Base-by-base conservation (phyloP, 2,113 vertebrate species). In the Tamias sibiricus region DNA sequence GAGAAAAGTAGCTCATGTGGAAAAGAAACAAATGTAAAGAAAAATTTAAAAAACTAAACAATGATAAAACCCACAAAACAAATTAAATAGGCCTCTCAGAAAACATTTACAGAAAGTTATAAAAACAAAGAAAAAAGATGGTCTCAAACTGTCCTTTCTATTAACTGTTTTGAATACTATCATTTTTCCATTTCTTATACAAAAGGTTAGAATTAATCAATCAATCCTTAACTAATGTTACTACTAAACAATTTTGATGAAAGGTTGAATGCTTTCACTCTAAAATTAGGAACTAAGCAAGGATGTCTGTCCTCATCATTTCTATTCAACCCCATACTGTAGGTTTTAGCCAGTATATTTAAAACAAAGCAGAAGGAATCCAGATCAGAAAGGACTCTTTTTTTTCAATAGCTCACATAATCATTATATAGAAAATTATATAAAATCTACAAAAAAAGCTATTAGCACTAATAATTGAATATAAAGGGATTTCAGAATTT, bases 31-130 rank as follows among this genome's bases (percentile, higher is more conserved):
- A 95, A 91, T 19, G 22, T 77, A n/a, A 96, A 82, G 26, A 91
- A 66, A 35, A 94, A 59, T 68, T 76, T 17, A 69, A 13, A 88
- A 95, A 85, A 82, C 7, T 59, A 88, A 97, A 85, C 32, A 42
- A 79, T 11, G 26, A 30, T 11, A 77, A 75, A 57, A 72, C 11
- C 24, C 37, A 59, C 32, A 75, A 91, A 74, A 85, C 16, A 80
- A 93, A 47, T 42, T 94, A 32, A 64, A 72, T 2, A 95, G 8
- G 12, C 3, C n/a, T 88, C 16, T 77, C 7, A 72, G 24, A 92
- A 95, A 97, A 89, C 30, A 92, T 83, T 95, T 89, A 90, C 8
- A 75, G 35, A 62, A 85, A 91, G 7, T 84, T 83, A n/a, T n/a
- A 74, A 82, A 74, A 95, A 86, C 40, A 76, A 92, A 92, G 13